A percentile compares a stretch with the other conserved stretches of the same genome.
Conservation (phyloP, 1,140 invertebrate genomes). For the Piezodorus guildinii region DNA sequence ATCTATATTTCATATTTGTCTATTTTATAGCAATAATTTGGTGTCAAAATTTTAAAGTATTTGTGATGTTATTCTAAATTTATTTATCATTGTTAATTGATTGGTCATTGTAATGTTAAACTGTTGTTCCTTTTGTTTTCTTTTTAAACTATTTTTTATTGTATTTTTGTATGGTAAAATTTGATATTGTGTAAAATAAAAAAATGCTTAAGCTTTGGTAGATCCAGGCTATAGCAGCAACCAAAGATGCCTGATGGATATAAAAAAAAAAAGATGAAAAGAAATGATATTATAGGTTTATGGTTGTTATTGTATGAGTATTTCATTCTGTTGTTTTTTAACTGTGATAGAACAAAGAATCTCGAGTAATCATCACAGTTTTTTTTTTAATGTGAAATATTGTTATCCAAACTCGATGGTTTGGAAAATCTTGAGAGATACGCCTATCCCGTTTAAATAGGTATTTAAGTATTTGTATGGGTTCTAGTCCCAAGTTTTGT, state of each 20-base stretch:
- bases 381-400: not conserved
- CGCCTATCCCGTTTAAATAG: not conserved
- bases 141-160: not conserved
- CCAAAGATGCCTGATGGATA: not conserved
- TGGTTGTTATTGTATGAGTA: not conserved
- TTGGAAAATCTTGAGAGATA: not conserved
- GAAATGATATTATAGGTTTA: not conserved
- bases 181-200: not conserved
- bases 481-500: conserved; percentile 5
- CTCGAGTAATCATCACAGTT: conserved; percentile 6
- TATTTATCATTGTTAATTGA: too few species aligned
- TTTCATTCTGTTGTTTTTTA: not conserved
- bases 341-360: conserved; percentile 2
- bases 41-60: too few species aligned
- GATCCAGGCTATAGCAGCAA: not conserved
- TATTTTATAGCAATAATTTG: too few species aligned
- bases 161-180: not conserved
- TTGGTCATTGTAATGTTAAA: too few species aligned
- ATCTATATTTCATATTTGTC: too few species aligned
- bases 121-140: too few species aligned
- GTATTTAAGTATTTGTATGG: conserved; percentile 5
- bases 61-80: too few species aligned
- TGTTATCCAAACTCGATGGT: not conserved
- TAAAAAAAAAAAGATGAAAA: not conserved
- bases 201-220: not conserved